Base-by-base conservation (phyloP, 2,797 vertebrate genomes). In the Melanotaenia maccullochi region DNA sequence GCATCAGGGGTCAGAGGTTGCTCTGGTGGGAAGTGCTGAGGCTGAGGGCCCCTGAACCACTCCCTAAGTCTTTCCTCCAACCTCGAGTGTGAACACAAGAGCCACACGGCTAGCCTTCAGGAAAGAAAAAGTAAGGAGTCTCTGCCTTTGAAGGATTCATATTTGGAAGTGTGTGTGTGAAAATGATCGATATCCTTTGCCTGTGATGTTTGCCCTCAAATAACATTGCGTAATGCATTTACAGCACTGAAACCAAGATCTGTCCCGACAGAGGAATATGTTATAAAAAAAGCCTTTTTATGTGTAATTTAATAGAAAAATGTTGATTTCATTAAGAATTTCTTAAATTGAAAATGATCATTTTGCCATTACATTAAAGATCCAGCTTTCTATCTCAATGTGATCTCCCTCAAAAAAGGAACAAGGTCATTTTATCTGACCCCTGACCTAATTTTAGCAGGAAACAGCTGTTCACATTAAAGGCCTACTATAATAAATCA, bases 1-100 rank as follows among this genome's bases (percentile, higher is more conserved):
- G 96, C 95, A 92, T 33, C 35, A 0, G 59, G 92, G 96, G 96
- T 96, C 96, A 97, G 92, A 95, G 96, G 95, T 95, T 86, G 85
- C 90, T 90, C 91, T 96, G 96, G 95, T 96, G 95, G 95, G 95
- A 95, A 96, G 95, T 96, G 95, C 94, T 24, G 40, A 86, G 94
- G 94, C 94, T 88, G 89, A 89, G 90, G 93, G 93, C 90, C 24
- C 84, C 85, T 61, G 68, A 87, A 87, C 87, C 89, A 82, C 89
- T 89, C 89, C 87, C 91, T 81, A 79, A 90, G 94, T 86, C 94
- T 93, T 95, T 95, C 95, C 93, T 96, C 93, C 60, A 68, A 68
- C 75, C 84, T 89, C 79, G 71, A 78, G 55, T 47, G 73, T 30
- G 80, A 83, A 83, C 81, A 75, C 73, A 40, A 68, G 78, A 79